Evolutionary conservation across 2,113 vertebrate genomes (phyloP).

Genomic region (Gasterosteus nipponicus): DNA sequence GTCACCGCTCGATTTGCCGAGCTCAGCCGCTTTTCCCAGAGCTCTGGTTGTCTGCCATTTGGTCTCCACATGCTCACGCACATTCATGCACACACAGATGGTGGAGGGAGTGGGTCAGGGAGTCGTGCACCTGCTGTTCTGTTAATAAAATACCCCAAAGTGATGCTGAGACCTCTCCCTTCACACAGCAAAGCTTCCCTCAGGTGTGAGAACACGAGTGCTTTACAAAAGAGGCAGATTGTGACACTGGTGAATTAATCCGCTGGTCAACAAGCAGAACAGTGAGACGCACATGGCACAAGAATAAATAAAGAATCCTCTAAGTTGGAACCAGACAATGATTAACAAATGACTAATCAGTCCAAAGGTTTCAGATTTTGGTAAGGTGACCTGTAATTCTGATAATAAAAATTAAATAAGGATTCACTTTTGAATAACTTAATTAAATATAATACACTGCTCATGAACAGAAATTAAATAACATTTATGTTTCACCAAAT

Average conservation of each 20-base stretch:
- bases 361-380: neutral
- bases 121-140: slow-evolving; percentile 73
- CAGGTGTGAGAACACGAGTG: slow-evolving; percentile 78
- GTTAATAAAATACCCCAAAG: slow-evolving; percentile 79
- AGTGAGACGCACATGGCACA: neutral
- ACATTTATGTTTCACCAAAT: neutral
- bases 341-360: neutral
- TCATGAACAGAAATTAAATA: neutral
- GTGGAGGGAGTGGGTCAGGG: slow-evolving; percentile 58
- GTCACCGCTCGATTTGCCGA: slow-evolving; percentile 46
- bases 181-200: slow-evolving; percentile 61
- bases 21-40: slow-evolving; percentile 58
- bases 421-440: neutral
- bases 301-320: neutral
- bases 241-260: slow-evolving; percentile 48
- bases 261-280: slow-evolving; percentile 26
- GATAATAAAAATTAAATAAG: neutral
- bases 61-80: slow-evolving; percentile 45
- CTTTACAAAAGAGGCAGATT: slow-evolving; percentile 56
- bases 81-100: slow-evolving; percentile 59
- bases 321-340: neutral
- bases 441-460: neutral
- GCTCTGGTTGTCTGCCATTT: slow-evolving; percentile 58
- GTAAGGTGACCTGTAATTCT: neutral
- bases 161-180: slow-evolving; percentile 70